Conservation (phyloP, 1,140 invertebrate species). For the Arctopsyche grandis region DNA sequence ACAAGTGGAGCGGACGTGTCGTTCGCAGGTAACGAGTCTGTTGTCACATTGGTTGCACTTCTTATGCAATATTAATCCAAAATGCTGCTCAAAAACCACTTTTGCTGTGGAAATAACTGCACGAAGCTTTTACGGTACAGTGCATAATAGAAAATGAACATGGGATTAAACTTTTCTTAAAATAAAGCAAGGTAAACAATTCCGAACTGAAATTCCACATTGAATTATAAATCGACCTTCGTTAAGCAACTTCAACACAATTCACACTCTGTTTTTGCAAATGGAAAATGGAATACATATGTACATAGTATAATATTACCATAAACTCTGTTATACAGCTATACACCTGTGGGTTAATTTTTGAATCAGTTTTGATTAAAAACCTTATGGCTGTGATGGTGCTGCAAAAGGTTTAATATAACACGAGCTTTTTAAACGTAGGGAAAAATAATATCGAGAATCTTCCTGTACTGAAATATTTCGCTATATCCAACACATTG, state of each 20-base stretch:
- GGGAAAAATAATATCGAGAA: no score
- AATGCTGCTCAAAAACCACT: not conserved
- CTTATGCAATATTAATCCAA: conserved; percentile 19
- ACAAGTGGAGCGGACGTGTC: conserved; percentile 31
- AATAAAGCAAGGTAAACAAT: conserved; percentile 11
- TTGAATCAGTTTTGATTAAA: no score
- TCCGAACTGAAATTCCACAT: not conserved
- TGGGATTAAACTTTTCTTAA: not conserved
- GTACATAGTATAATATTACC: no score
- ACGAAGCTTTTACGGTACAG: not conserved
- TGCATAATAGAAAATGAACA: not conserved
- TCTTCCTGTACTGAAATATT: no score
- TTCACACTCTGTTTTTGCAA: no score
- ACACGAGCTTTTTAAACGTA: no score
- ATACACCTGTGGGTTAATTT: no score
- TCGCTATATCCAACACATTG: no score
- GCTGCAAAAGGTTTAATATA: no score
- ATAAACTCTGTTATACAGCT: no score
- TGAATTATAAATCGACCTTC: not conserved
- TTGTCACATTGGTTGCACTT: conserved; percentile 31
- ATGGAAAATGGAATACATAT: no score
- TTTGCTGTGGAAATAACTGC: conserved; percentile 20
- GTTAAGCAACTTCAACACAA: not conserved
- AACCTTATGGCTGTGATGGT: no score
- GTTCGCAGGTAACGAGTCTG: conserved; percentile 2